These are phyloP conservation scores for Neomonachus schauinslandi DNA, from an alignment of 2,113 vertebrate genomes.

Conservation along the genomic window DNA sequence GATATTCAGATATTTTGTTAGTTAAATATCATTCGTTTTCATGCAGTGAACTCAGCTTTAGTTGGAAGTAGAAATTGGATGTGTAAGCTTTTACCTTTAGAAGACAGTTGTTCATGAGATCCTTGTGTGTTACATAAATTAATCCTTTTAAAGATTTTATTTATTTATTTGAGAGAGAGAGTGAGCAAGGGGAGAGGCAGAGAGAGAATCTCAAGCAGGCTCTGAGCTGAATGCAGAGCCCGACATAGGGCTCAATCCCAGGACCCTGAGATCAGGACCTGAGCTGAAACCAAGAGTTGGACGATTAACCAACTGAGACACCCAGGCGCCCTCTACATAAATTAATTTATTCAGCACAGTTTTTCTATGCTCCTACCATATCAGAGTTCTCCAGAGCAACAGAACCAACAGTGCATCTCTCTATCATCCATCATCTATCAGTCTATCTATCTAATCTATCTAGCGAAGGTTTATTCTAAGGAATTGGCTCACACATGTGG, in stretches of 20 bases:
- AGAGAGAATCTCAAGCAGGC: neutral
- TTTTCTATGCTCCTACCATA: neutral
- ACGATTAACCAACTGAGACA: neutral
- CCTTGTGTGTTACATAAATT: rapidly evolving
- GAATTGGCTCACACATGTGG: neutral
- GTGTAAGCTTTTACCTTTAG: neutral
- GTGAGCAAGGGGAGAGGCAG: neutral
- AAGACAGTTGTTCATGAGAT: neutral
- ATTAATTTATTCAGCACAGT: no score
- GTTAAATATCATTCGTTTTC: neutral
- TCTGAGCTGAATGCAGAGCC: neutral
- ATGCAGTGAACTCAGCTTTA: neutral
- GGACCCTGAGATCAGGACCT: neutral
- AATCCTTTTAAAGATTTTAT: no score
- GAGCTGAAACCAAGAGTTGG: neutral
- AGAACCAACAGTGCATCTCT: neutral
- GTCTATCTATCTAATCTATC: neutral
- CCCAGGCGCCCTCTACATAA: neutral
- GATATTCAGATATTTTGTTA: neutral
- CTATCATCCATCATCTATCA: neutral
- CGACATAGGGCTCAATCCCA: neutral
- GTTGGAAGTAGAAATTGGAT: neutral
- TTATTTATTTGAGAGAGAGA: neutral
- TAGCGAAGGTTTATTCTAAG: neutral
- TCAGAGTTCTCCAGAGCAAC: neutral